A percentile compares a stretch with the other conserved stretches of the same genome.
phyloP scores from a whole-genome alignment of 2,888 invertebrate species.

The Germaria angustata region DNA sequence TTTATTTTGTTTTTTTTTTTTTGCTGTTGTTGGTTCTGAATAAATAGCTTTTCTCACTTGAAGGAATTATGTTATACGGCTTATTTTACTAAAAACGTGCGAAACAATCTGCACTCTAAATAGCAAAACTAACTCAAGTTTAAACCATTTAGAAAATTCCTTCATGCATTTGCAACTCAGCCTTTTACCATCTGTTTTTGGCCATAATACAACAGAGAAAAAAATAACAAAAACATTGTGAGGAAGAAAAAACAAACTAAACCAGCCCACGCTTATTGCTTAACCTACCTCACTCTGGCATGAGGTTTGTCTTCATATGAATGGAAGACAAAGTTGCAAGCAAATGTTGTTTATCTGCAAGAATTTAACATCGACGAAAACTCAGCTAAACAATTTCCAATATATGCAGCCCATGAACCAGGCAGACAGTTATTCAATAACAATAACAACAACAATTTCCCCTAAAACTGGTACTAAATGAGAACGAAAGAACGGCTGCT shows the following conservation, averaged over 20 bases:
- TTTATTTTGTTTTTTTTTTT: too few relatives aligned
- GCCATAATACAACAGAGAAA: neutral
- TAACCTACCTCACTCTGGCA: conserved; percentile 60
- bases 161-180: conserved; percentile 5
- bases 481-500: neutral
- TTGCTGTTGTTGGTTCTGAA: too few relatives aligned
- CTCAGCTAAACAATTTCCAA: conserved; percentile 16
- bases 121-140: too few relatives aligned
- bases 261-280: conserved; percentile 55
- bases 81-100: neutral
- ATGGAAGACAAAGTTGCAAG: neutral
- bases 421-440: conserved; percentile 35
- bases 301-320: conserved; percentile 6
- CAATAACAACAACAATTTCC: conserved; percentile 29
- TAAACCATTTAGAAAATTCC: neutral
- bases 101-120: neutral
- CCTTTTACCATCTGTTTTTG: conserved; percentile 1
- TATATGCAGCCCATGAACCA: conserved; percentile 39
- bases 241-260: conserved; percentile 3
- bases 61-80: too few relatives aligned
- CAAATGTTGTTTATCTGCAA: conserved; percentile 34
- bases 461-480: conserved; percentile 18
- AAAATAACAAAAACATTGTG: neutral
- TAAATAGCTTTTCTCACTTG: too few relatives aligned
- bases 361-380: conserved; percentile 10